Evolutionary conservation across 1,140 invertebrate species (phyloP), one percentile per base, ranked within the genome.

Genomic region (Eriocheir sinensis): DNA sequence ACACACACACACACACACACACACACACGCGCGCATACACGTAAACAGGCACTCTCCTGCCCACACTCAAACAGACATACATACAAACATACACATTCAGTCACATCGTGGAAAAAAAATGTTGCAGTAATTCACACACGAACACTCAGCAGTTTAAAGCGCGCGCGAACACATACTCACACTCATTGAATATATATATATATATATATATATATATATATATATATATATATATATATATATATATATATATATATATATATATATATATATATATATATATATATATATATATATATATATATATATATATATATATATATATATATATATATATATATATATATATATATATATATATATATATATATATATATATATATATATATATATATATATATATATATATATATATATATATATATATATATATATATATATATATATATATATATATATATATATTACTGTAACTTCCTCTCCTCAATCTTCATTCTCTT

Each of bases 291-390:
- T 30, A n/a, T 3, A 86, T 30, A 30, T 86, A 86, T 86, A 86
- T 86, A 86, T 86, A 86, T 86, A 86, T 86, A 86, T 86, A 86
- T 86, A 86, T 86, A 86, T 86, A 86, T 86, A 86, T 86, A 86
- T 86, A 86, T 86, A 86, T 86, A 86, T 86, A 86, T 86, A 86
- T 86, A 86, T 86, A 86, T 86, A 86, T 86, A 86, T 86, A 86
- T 86, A 86, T 86, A 86, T 86, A 86, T 86, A 86, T 86, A 32
- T 86, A 86, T 86, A 32, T 86, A 86, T 86, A 86, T 86, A 86
- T 86, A 86, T 8, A 86, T 32, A 86, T 86, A 86, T 32, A 86
- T 86, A 36, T 3, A 30, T 30, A 86, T 30, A 36, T 36, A 36
- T 36, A 27, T 32, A 86, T 86, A 86, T 32, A 86, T 86, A 86